A percentile compares a stretch with the other conserved stretches of the same genome.
phyloP scores from a whole-genome alignment of 2,888 invertebrate genomes.

The Coremacera marginata region DNA sequence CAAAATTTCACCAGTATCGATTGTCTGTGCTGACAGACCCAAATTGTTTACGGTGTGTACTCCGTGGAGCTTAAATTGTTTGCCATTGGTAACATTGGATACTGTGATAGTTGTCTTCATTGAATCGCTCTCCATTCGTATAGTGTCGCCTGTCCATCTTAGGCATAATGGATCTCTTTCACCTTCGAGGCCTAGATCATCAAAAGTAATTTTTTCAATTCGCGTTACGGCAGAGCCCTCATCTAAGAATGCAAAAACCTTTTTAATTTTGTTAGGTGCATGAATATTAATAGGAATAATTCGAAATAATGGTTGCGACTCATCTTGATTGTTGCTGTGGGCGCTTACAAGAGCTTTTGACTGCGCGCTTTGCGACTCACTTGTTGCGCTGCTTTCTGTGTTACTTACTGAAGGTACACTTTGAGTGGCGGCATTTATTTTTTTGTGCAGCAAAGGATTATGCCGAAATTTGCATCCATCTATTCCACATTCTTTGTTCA shows the following conservation, averaged over 20 bases:
- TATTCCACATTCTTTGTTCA: constrained; percentile 31
- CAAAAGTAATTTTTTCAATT: constrained; percentile 37
- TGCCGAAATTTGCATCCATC: constrained; percentile 17
- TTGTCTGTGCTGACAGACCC: constrained; percentile 30
- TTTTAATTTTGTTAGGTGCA: constrained; percentile 8
- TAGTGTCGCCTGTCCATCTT: constrained; percentile 38
- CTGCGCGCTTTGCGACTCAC: background rate
- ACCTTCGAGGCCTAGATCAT: constrained; percentile 34
- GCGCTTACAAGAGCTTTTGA: background rate
- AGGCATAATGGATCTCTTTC: constrained; percentile 33
- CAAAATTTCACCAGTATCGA: constrained; percentile 16
- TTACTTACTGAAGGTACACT: background rate
- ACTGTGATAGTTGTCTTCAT: constrained; percentile 31
- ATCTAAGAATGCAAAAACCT: constrained; percentile 34
- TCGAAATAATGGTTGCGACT: constrained; percentile 30
- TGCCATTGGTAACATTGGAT: constrained; percentile 24
- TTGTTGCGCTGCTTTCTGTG: constrained; percentile 1
- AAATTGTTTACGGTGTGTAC: constrained; percentile 36
- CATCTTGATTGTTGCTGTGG: background rate
- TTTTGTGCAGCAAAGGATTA: background rate
- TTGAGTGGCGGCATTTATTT: background rate
- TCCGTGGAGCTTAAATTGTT: constrained; percentile 13
- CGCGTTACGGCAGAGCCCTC: constrained; percentile 39
- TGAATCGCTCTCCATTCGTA: constrained; percentile 34
- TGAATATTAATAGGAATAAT: constrained; percentile 31